These are phyloP conservation scores for Ostrea denselamellosa DNA, from an alignment of 1,140 invertebrate genomes.

Conservation along the genomic window DNA sequence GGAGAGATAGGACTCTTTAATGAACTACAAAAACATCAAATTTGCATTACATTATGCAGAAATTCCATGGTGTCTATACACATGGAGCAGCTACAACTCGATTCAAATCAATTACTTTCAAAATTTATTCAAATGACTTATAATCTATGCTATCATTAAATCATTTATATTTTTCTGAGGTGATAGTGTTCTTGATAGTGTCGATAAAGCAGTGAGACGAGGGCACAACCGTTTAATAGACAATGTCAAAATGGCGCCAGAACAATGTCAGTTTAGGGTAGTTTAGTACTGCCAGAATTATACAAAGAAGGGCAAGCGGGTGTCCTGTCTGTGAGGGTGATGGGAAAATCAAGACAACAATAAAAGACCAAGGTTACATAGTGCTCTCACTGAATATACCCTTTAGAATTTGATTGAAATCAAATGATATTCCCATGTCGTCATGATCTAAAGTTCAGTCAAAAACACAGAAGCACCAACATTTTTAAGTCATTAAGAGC, in stretches of 20 bases:
- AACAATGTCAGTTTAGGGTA: conserved; percentile 1
- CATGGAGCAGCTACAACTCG: conserved; percentile 20
- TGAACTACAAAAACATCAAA: background rate
- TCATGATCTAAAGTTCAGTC: background rate
- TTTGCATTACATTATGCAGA: conserved; percentile 21
- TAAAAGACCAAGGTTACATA: background rate
- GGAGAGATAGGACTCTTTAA: background rate
- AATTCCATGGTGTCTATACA: background rate
- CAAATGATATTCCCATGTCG: background rate
- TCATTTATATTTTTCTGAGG: conserved; percentile 4
- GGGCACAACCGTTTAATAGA: background rate
- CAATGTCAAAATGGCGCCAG: conserved; percentile 25
- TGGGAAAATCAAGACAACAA: conserved; percentile 26
- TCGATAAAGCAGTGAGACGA: conserved; percentile 4
- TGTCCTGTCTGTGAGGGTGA: background rate
- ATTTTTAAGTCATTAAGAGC: background rate
- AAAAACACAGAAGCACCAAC: background rate
- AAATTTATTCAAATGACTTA: conserved; percentile 21
- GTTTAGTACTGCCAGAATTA: background rate
- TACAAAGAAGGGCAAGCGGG: background rate
- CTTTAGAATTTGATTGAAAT: background rate
- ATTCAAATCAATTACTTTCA: conserved; percentile 16
- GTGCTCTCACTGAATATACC: background rate
- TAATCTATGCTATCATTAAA: conserved; percentile 34
- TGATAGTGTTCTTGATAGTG: conserved; percentile 32